A percentile compares a stretch with the other conserved stretches of the same genome.
Conservation (phyloP, 2,888 invertebrate species). For the Ceramica pisi region DNA sequence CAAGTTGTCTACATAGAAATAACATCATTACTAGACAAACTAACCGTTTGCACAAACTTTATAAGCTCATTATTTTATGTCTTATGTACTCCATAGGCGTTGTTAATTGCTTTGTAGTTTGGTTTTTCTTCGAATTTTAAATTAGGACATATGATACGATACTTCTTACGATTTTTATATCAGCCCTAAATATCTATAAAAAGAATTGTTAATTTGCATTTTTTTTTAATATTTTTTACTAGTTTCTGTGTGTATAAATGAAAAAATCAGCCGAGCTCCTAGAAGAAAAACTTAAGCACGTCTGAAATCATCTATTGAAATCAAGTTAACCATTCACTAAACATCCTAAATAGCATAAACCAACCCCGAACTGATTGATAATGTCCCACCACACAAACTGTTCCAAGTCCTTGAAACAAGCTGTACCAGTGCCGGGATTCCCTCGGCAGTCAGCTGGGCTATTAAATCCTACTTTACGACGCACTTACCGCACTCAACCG, state of each 20-base stretch:
- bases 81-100: conserved; percentile 31
- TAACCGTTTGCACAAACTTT: conserved; percentile 64
- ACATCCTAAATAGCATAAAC: conserved; percentile 2
- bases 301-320: conserved; percentile 5
- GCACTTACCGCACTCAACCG: conserved; percentile 76
- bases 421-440: conserved; percentile 75
- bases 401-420: conserved; percentile 64
- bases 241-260: neutral
- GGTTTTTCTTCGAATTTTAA: conserved; percentile 13
- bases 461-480: conserved; percentile 88
- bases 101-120: conserved; percentile 45
- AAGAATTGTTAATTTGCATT: too few relatives aligned
- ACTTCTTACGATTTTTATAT: too few relatives aligned
- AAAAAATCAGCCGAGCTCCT: neutral
- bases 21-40: conserved; percentile 73
- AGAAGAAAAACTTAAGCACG: neutral
- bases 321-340: conserved; percentile 10
- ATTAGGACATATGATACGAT: conserved; percentile 3
- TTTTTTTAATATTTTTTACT: too few relatives aligned
- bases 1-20: conserved; percentile 80
- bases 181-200: too few relatives aligned
- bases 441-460: conserved; percentile 79
- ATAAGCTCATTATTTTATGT: conserved; percentile 57
- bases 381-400: conserved; percentile 53
- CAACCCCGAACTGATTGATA: conserved; percentile 54